Base-by-base conservation (phyloP, 1,140 invertebrate genomes). In the Tetraneura akinire region DNA sequence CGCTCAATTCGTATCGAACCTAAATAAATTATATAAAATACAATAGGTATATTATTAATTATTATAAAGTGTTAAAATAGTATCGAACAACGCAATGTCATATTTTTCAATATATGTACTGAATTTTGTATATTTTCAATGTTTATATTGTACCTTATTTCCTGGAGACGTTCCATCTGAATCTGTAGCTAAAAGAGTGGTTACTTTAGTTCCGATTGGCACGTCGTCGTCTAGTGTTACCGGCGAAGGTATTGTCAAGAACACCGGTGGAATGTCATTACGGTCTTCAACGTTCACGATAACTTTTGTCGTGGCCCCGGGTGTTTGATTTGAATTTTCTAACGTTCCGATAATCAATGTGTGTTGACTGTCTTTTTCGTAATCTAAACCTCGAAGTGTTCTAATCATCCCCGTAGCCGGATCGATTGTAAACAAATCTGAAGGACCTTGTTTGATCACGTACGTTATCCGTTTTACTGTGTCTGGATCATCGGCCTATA, bases 231-330 rank as follows among this genome's bases (percentile, higher is more conserved):
- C 93, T 9, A 96, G 86, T 0, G 92, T 92, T 11, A 96, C 91
- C 0, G 94, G 93, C 68, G 91, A 89, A 0, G 93, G 90, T 9
- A 93, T 89, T 1, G 91, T 90, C 3, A 92, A 92, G 84, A 97
- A 97, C 21, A 93, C 89, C 13, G 96, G 96, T 0, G 93, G 90
- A 81, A 94, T 91, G 85, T 95, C 93, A 85, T 95, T 94, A 85
- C 86, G 87, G 86, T 92, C 91, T 87, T 93, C 90, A 32, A 96
- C 94, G 81, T 92, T 88, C 37, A 94, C 88, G 73, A 92, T 88
- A 1, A 95, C 90, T 80, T 89, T 91, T 1, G 93, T 92, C 0
- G 91, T 94, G 26, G 92, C 90, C 3, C 92, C 92, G 0, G 89
- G 88, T 0, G 88, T 87, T 62, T 90, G 88, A 16, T 89, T 89